A percentile compares a stretch with the other conserved stretches of the same genome.
Evolutionary conservation across 2,113 vertebrate genomes (phyloP).

Genomic region (Thoracochromis brauschi): DNA sequence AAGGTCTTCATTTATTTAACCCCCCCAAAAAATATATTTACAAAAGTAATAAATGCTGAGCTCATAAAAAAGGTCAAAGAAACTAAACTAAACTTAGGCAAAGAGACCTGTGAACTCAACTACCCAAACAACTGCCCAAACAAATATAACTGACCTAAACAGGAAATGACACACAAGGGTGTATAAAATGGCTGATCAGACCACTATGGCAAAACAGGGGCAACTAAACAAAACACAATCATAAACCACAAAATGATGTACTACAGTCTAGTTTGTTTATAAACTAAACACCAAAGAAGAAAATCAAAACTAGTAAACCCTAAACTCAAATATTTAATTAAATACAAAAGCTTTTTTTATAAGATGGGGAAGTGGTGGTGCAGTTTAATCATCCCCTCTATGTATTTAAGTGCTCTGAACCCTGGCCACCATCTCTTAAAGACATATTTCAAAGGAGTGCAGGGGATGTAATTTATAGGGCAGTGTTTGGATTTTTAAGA

Average conservation of each 20-base stretch:
- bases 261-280: not conserved
- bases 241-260: not conserved
- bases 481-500: not conserved
- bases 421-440: not conserved
- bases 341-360: not conserved
- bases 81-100: not conserved
- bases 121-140: not conserved
- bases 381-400: not conserved
- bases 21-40: not conserved
- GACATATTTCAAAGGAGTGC: not conserved
- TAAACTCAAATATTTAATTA: not conserved
- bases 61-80: not conserved
- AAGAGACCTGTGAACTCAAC: not conserved
- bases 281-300: not conserved
- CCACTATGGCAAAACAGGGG: not conserved
- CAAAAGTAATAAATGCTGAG: not conserved
- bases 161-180: not conserved
- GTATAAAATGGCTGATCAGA: not conserved
- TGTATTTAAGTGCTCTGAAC: not conserved
- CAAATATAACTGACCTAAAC: not conserved
- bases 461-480: not conserved
- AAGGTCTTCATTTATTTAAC: not conserved
- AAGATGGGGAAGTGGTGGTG: not conserved
- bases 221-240: not conserved
- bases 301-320: not conserved